Base-by-base conservation (phyloP, 2,888 invertebrate species). In the Halocaridina rubra region DNA sequence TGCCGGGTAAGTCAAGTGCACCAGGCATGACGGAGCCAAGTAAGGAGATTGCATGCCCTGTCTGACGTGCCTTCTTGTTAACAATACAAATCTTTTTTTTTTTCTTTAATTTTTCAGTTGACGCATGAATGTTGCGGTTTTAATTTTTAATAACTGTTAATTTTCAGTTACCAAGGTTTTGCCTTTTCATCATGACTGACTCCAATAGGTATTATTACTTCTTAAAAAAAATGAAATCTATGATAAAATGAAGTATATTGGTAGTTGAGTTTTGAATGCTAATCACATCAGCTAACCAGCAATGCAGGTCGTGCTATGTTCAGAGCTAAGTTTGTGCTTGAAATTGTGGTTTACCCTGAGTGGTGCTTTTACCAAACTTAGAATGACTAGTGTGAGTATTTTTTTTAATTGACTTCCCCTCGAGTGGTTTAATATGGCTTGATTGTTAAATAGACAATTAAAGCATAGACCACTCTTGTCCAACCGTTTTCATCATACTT, bases 301-400 rank as follows among this genome's bases (percentile, higher is more conserved):
- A 84, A 84, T 84, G 82, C 82, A 84, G 82, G 82, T 84, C 82
- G 71, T 84, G 82, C 82, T 78, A 84, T 84, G 82, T 84, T 84
- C 82, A 84, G 77, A 78, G 77, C 82, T 78, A 78, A 84, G 82
- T 84, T 84, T 84, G 82, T 84, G 82, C 82, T 84, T 84, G 82
- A 84, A 72, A 77, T 84, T 78, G 82, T 84, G 82, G 72, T 72
- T 72, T 72, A 33, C 71, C n/a, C n/a, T n/a, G n/a, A 57, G 78
- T 84, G 57, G 64, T 84, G 82, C 82, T 84, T 84, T 84, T 53
- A 53, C 19, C 77, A 77, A 76, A 64, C n/a, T n/a, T n/a, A n/a
- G 57, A n/a, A n/a, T 57, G 57, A 22, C 57, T 57, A 22, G 22
- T 19, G n/a, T n/a, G n/a, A n/a, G n/a, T n/a, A n/a, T n/a, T n/a